These are phyloP conservation scores for Eumacrocentrus americanus DNA, from an alignment of 2,888 invertebrate genomes.

Conservation along the genomic window DNA sequence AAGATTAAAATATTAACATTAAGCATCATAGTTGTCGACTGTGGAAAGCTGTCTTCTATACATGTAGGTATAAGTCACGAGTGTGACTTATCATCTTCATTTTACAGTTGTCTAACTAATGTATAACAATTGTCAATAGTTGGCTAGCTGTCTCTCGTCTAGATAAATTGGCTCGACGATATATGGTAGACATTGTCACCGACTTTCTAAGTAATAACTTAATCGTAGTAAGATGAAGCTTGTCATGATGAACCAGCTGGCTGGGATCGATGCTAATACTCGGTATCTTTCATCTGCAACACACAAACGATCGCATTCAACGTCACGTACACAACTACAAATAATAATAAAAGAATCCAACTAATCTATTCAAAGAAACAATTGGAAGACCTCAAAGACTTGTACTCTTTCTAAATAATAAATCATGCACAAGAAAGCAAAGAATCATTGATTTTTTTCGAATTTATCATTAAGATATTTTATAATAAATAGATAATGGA, in stretches of 20 bases:
- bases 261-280: conserved; percentile 80
- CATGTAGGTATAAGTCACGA: no score
- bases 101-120: not conserved
- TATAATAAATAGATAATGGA: no score
- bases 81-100: conserved; percentile 4
- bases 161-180: conserved; percentile 11
- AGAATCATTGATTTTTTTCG: not conserved
- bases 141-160: conserved; percentile 22
- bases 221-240: conserved; percentile 66
- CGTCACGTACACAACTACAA: no score
- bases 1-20: not conserved
- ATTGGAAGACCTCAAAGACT: no score
- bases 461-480: no score
- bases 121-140: conserved; percentile 2
- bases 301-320: no score
- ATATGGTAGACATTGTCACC: conserved; percentile 47
- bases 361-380: no score
- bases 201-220: conserved; percentile 51
- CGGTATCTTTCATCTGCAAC: conserved; percentile 76
- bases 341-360: no score
- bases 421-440: not conserved
- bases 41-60: not conserved
- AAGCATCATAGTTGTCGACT: not conserved
- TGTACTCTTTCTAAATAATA: no score
- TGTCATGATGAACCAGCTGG: conserved; percentile 74